Base-by-base conservation (phyloP, 2,797 vertebrate genomes). In the Botia almorhae region DNA sequence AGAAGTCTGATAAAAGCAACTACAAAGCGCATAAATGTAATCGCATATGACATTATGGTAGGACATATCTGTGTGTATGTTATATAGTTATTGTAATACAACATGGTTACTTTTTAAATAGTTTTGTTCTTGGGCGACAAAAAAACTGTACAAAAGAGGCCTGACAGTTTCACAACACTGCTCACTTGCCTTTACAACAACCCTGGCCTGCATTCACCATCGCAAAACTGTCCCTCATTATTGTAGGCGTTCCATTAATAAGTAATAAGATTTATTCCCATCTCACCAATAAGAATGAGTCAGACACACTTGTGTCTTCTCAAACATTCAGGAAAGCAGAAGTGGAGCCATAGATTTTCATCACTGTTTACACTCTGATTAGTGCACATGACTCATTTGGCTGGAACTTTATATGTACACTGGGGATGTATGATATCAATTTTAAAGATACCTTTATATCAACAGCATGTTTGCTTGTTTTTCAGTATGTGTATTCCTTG, bases 281-380 rank as follows among this genome's bases (percentile, higher is more conserved):
- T 75, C 79, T 48, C 65, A 50, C 36, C n/a, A 26, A 48, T 55
- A 29, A 23, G 51, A 58, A 76, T 76, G 43, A 81, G 60, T 71
- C 26, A 68, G 51, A 78, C 11, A n/a, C 55, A 36, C 33, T 13
- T 21, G 53, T 16, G 74, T 11, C 13, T 67, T 64, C 21, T 65
- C 39, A 65, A 63, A 71, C 7, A 21, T 69, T 0, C 26, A 14
- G 53, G 55, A 48, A 58, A 53, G 61, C 78, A 85, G 78, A 83
- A 67, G 63, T 51, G 33, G 6, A 74, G 50, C 21, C 74, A 64
- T 48, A 51, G 78, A 69, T 64, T 23, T 48, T 60, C 69, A 48
- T 67, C 61, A 68, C 29, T 85, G 81, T 81, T 85, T 83, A 71
- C 79, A 71, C 46, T 81, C n/a, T 39, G 36, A 60, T 65, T 63